Percentiles rank a stretch among this genome's conserved stretches.
Conservation (phyloP, 53 echinoderm and acorn worm species). For the Astropecten irregularis region DNA sequence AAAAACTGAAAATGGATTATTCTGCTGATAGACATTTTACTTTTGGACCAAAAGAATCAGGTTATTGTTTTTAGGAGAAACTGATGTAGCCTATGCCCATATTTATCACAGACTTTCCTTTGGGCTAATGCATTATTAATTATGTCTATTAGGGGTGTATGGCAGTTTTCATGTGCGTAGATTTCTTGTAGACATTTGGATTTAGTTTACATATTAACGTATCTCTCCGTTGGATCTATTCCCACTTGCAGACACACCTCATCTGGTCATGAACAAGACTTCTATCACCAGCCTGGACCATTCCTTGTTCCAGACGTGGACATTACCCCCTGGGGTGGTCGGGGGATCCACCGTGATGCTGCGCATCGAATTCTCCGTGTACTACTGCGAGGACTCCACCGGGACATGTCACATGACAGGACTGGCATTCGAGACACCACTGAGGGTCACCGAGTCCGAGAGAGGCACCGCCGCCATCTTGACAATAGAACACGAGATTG, state of each 20-base stretch:
- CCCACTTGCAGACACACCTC: not conserved
- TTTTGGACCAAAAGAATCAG: too few relatives aligned
- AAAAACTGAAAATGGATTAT: too few relatives aligned
- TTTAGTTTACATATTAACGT: too few relatives aligned
- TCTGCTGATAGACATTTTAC: too few relatives aligned
- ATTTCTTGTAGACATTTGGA: too few relatives aligned
- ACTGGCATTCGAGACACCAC: slow-evolving; percentile 64
- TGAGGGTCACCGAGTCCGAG: not conserved
- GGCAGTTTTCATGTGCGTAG: too few relatives aligned
- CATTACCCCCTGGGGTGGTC: not conserved
- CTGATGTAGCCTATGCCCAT: too few relatives aligned
- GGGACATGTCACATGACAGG: slow-evolving; percentile 76
- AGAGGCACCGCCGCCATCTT: not conserved
- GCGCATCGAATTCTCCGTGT: slow-evolving; percentile 65
- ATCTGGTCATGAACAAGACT: slow-evolving; percentile 21
- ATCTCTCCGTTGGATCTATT: not conserved
- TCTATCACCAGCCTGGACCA: slow-evolving; percentile 26
- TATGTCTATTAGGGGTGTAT: too few relatives aligned
- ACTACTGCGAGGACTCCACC: slow-evolving; percentile 65
- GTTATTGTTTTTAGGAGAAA: too few relatives aligned
- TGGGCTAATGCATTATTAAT: too few relatives aligned
- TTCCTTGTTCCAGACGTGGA: slow-evolving; percentile 27
- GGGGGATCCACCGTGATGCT: not conserved
- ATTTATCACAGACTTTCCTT: too few relatives aligned
- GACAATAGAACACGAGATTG: slow-evolving; percentile 8